Conservation (phyloP, 2,113 vertebrate species). For the Xiphophorus maculatus region DNA sequence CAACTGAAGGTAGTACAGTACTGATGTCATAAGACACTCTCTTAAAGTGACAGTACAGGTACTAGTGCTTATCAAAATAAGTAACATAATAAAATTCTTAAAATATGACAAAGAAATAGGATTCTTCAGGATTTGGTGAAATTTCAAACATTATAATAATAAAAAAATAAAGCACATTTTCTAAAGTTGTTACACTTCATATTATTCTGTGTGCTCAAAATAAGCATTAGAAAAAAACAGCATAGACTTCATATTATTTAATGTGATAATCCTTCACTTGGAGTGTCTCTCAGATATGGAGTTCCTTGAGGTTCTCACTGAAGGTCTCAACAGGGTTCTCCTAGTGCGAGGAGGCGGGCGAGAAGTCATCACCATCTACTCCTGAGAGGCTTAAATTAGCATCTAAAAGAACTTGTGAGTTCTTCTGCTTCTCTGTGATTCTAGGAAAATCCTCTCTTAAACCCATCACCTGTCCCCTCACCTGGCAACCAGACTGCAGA, state of each 20-base stretch:
- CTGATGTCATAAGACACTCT: too few relatives aligned
- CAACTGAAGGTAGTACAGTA: too few relatives aligned
- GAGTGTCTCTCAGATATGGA: conserved; percentile 89
- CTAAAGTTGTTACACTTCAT: not conserved
- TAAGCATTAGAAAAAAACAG: not conserved
- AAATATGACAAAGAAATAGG: too few relatives aligned
- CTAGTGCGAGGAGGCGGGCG: conserved; percentile 96
- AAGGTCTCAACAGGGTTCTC: conserved; percentile 95
- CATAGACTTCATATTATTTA: not conserved
- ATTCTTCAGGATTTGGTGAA: too few relatives aligned
- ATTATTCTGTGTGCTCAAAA: not conserved
- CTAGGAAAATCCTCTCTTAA: conserved; percentile 9
- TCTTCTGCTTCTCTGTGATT: conserved; percentile 13
- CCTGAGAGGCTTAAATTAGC: conserved; percentile 80
- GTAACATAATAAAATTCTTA: too few relatives aligned
- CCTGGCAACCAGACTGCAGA: not conserved
- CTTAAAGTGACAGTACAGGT: too few relatives aligned
- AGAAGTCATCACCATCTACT: conserved; percentile 99
- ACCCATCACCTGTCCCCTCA: conserved; percentile 5
- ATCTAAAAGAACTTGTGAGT: conserved; percentile 25
- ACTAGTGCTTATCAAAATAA: too few relatives aligned
- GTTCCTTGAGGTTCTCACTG: conserved; percentile 96
- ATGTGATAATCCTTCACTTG: conserved; percentile 73
- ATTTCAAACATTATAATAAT: too few relatives aligned
- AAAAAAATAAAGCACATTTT: too few relatives aligned